Evolutionary conservation across 2,113 vertebrate species (phyloP).

Genomic region (Synchiropus splendidus): DNA sequence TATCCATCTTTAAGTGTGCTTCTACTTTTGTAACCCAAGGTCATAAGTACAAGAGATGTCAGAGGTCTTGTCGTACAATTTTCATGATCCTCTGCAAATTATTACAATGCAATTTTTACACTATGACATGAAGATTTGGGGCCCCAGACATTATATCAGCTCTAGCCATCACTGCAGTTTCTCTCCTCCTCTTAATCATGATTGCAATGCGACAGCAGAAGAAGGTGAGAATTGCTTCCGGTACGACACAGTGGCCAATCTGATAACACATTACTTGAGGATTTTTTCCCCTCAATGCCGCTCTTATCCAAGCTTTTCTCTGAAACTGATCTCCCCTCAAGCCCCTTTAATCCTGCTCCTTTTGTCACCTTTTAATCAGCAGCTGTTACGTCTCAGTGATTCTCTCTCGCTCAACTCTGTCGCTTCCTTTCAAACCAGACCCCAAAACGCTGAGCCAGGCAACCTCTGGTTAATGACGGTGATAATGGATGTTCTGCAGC

Average conservation of each 20-base stretch:
- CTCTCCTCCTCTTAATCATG: slow-evolving; percentile 12
- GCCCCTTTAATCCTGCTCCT: slow-evolving; percentile 16
- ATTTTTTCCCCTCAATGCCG: background rate
- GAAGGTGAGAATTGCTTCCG: slow-evolving; percentile 20
- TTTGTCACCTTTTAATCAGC: slow-evolving; percentile 41
- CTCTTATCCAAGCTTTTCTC: slow-evolving; percentile 12
- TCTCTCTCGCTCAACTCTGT: slow-evolving; percentile 16
- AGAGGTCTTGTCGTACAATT: too few species aligned
- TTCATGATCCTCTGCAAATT: too few species aligned
- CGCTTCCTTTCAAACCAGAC: slow-evolving; percentile 15
- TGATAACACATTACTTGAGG: slow-evolving; percentile 18
- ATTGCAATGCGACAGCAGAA: slow-evolving; percentile 9
- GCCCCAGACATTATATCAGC: background rate
- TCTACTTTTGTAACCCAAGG: too few species aligned
- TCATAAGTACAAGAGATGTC: too few species aligned
- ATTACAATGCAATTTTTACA: too few species aligned
- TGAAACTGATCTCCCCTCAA: slow-evolving; percentile 3
- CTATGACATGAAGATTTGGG: too few species aligned
- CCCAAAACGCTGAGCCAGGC: slow-evolving; percentile 18
- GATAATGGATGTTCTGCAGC: slow-evolving; percentile 9
- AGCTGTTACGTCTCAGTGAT: slow-evolving; percentile 6
- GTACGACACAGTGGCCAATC: slow-evolving; percentile 22
- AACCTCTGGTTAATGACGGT: slow-evolving; percentile 18
- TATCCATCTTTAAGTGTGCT: too few species aligned
- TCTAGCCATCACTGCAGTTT: background rate